These are phyloP conservation scores for chimpanzee (Pan troglodytes) DNA, from an alignment of 2,113 vertebrate genomes.

Conservation along the genomic window DNA sequence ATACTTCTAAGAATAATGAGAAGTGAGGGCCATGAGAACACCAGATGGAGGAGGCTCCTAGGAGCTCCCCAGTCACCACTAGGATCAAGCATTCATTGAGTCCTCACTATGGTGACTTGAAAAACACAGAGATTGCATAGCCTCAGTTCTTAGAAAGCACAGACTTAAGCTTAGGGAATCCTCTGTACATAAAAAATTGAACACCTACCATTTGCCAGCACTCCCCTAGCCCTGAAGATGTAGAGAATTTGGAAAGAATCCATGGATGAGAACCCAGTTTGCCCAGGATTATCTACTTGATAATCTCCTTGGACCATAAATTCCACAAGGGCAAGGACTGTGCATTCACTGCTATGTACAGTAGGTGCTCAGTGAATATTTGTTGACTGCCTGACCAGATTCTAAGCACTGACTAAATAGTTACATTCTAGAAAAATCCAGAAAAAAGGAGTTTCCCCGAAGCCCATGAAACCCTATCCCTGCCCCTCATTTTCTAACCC, in stretches of 20 bases:
- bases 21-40: not conserved
- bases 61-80: not conserved
- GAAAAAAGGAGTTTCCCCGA: not conserved
- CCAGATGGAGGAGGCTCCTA: not conserved
- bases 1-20: not conserved
- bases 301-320: not conserved
- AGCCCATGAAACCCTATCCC: not conserved
- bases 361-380: not conserved
- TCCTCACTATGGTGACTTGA: not conserved
- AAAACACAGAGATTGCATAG: not conserved
- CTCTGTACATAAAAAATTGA: not conserved
- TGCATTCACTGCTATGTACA: not conserved
- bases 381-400: not conserved
- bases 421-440: slow-evolving; percentile 22
- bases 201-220: not conserved
- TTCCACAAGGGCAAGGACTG: not conserved
- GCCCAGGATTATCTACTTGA: not conserved
- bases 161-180: not conserved
- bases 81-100: not conserved
- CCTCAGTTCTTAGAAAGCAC: not conserved
- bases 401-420: not conserved
- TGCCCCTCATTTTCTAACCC: not conserved
- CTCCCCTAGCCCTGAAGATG: not conserved
- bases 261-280: not conserved
- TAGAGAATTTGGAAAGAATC: not conserved